These are phyloP conservation scores for Dasysyrphus tricinctus DNA, from an alignment of 2,888 invertebrate genomes.

Conservation along the genomic window DNA sequence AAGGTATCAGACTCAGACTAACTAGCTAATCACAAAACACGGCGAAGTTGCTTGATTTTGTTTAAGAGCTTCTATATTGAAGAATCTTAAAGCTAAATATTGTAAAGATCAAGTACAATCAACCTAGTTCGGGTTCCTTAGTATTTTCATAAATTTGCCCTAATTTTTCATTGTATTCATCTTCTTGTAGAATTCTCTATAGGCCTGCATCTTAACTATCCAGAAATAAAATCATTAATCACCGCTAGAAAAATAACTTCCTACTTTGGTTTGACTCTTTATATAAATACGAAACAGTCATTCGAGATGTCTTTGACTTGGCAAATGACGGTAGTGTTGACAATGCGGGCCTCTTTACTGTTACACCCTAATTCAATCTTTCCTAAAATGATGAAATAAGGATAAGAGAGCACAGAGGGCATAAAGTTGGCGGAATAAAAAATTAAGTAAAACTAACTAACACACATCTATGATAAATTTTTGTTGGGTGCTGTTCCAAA, in stretches of 20 bases:
- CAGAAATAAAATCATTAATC: constrained; percentile 71
- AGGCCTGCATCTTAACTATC: constrained; percentile 65
- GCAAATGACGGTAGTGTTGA: constrained; percentile 21
- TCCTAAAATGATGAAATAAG: constrained; percentile 16
- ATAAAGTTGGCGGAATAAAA: constrained; percentile 2
- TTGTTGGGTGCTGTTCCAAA: constrained; percentile 19
- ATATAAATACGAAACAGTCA: not conserved
- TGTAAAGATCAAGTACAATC: not conserved
- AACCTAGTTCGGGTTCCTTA: not conserved
- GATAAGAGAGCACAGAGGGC: constrained; percentile 19
- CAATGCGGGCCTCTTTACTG: constrained; percentile 57
- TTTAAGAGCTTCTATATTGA: no score
- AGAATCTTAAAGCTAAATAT: not conserved
- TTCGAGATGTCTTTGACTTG: constrained; percentile 41
- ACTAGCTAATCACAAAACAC: no score
- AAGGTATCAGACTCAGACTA: no score
- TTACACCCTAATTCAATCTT: constrained; percentile 27
- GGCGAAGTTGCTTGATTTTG: no score
- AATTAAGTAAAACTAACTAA: constrained; percentile 46
- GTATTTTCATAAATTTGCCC: constrained; percentile 39
- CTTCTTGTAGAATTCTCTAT: constrained; percentile 32
- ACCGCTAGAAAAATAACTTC: constrained; percentile 68
- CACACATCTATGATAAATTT: constrained; percentile 31
- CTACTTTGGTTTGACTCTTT: constrained; percentile 49
- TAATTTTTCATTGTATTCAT: constrained; percentile 68